Evolutionary conservation across 53 echinoderm and acorn worm genomes (phyloP).

Genomic region (Henricia sp.): DNA sequence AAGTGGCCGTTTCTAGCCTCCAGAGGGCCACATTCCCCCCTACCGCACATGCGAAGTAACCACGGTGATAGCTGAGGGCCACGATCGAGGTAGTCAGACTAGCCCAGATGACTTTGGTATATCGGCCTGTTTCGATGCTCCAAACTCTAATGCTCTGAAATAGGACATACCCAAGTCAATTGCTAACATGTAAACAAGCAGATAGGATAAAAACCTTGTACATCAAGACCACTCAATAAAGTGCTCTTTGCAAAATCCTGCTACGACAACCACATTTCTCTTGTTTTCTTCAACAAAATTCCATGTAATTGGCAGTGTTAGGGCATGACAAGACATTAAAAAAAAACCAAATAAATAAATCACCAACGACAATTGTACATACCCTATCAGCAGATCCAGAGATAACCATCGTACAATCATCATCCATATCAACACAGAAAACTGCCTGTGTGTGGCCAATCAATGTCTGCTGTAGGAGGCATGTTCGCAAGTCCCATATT

Average conservation of each 20-base stretch:
- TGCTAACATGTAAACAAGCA: too few relatives aligned
- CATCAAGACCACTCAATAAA: too few relatives aligned
- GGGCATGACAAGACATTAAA: too few relatives aligned
- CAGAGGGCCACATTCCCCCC: conserved; percentile 92
- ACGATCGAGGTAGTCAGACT: conserved; percentile 97
- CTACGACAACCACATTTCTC: too few relatives aligned
- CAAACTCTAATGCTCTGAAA: conserved; percentile 90
- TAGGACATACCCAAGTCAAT: too few relatives aligned
- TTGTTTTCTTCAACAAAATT: too few relatives aligned
- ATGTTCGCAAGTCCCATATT: conserved; percentile 84
- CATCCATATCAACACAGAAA: conserved; percentile 97
- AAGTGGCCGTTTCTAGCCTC: conserved; percentile 91
- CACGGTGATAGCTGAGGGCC: conserved; percentile 88
- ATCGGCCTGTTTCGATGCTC: conserved; percentile 89
- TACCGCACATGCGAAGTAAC: conserved; percentile 93
- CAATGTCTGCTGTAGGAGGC: conserved; percentile 77
- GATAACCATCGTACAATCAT: conserved; percentile 85
- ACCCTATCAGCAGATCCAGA: conserved; percentile 98
- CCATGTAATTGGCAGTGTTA: too few relatives aligned
- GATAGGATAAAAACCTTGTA: too few relatives aligned
- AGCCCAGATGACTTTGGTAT: conserved; percentile 92
- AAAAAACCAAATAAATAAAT: too few relatives aligned
- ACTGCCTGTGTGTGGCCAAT: conserved; percentile 91
- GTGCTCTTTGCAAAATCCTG: too few relatives aligned
- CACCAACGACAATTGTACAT: conserved; percentile 26